Base-by-base conservation (phyloP, 2,888 invertebrate genomes). In the Hartigia nigra region DNA sequence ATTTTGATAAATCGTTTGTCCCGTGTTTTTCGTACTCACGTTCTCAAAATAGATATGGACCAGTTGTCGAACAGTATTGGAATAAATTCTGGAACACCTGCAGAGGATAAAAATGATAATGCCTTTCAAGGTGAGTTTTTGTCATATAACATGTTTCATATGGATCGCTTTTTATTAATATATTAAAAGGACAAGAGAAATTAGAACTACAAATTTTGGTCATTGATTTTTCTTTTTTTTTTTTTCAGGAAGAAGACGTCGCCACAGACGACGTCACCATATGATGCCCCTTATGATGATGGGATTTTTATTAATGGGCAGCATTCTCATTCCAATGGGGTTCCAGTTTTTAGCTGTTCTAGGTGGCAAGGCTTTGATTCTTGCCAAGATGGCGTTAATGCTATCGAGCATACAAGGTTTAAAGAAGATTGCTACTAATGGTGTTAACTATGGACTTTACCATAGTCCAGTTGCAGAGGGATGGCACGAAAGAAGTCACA, bases 281-380 rank as follows among this genome's bases (percentile, higher is more conserved):
- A 94, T 96, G 93, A 93, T 96, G 92, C 95, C 96, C 0, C 94
- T 96, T 92, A 94, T 97, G 94, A 95, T 96, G 93, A 96, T 96
- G 88, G 96, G 96, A 0, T 92, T 96, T 31, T 93, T 96, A 37
- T 94, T 96, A 31, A 94, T 97, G 88, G 95, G 96, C 1, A 94
- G 96, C 90, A 94, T 97, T 4, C 89, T 97, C 0, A 93, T 97
- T 23, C 97, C 97, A 0, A 95, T 97, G 94, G 97, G 96, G 23
- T 97, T 97, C 89, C 96, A 97, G 90, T 95, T 97, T 90, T 93
- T 97, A 1, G 96, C 97, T 0, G 95, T 97, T 0, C 93, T 97
- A 1, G 96, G 96, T 9, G 97, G 96, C 39, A 97, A 97, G 89
- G 96, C 97, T 0, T 90, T 97, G 4, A 91, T 97, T 0, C 92